phyloP scores from a whole-genome alignment of 1,140 invertebrate genomes.

The Eubasilissa regina region DNA sequence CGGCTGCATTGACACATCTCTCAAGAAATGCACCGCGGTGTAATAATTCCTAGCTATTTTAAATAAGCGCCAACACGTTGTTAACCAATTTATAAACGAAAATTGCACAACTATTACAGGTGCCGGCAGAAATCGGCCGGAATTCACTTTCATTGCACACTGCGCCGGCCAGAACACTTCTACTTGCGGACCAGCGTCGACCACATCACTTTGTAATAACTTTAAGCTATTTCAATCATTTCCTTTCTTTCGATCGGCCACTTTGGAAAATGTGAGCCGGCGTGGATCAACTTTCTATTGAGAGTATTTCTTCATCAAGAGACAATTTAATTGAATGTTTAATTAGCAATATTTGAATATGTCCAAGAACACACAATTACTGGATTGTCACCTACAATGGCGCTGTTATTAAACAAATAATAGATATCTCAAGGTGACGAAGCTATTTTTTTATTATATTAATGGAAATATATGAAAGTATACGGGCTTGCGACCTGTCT shows the following conservation, averaged over 20 bases:
- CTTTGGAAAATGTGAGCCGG: not conserved
- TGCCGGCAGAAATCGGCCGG: conserved; percentile 30
- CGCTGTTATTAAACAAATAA: no score
- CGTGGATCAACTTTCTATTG: conserved; percentile 23
- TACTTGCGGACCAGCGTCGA: conserved; percentile 6
- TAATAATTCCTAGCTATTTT: conserved; percentile 3
- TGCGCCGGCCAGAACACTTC: conserved; percentile 14
- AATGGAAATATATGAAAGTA: no score
- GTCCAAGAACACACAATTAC: no score
- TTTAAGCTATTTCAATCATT: conserved; percentile 27
- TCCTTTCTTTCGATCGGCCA: conserved; percentile 22
- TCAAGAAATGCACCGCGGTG: no score
- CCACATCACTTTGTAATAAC: conserved; percentile 19
- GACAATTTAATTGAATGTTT: no score
- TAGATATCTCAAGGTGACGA: no score
- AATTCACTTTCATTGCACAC: conserved; percentile 40
- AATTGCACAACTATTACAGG: conserved; percentile 35
- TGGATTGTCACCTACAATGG: no score
- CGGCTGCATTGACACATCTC: no score
- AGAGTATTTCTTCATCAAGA: not conserved
- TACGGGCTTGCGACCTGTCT: no score
- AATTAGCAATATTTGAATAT: no score
- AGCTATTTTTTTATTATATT: no score
- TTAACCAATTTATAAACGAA: conserved; percentile 38
- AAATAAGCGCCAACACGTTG: conserved; percentile 29